Base-by-base conservation (phyloP, 2,113 vertebrate genomes). In the Sylvilagus bachmani region DNA sequence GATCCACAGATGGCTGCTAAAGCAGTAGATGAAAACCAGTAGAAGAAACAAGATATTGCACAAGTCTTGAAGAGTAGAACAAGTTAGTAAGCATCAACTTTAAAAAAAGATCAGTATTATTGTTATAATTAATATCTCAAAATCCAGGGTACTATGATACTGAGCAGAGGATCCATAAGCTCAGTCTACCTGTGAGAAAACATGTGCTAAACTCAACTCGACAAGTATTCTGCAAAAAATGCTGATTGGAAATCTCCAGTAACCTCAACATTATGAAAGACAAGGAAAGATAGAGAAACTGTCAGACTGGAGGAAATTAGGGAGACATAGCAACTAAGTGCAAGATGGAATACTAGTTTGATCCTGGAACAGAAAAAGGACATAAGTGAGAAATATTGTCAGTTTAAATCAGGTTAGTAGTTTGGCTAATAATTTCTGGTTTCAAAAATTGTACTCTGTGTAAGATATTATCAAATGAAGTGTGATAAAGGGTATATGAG, bases 361-460 rank as follows among this genome's bases (percentile, higher is more conserved):
- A 36, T 89, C 19, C 66, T 79, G 29, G 53, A 55, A 70, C 14
- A 80, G 31, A 29, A 33, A 69, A 79, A 91, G 11, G n/a, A 36
- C 9, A 81, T 75, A 29, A 53, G 2, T 74, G 38, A 55, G 71
- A 73, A 79, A 88, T 44, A 38, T 10, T 74, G 49, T 25, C 53
- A 25, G 51, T 69, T 61, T 91, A 38, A 77, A 64, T 91, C 62
- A 83, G 27, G 3, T 55, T 31, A 69, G 6, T 58, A 86, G 27
- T 86, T 64, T 75, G 27, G 27, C 25, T 95, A 61, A 51, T 83
- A 66, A 83, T 79, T 67, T 79, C n/a, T 87, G 24, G 51, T 90
- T 81, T 90, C n/a, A 31, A 64, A 86, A 58, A 90, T 82, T 71
- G 0, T 58, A 44, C 24, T 87, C 33, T 62, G 71, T 82, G 13